These are phyloP conservation scores for Pantherophis vulpinus DNA, from an alignment of 2,797 vertebrate genomes.

Conservation along the genomic window DNA sequence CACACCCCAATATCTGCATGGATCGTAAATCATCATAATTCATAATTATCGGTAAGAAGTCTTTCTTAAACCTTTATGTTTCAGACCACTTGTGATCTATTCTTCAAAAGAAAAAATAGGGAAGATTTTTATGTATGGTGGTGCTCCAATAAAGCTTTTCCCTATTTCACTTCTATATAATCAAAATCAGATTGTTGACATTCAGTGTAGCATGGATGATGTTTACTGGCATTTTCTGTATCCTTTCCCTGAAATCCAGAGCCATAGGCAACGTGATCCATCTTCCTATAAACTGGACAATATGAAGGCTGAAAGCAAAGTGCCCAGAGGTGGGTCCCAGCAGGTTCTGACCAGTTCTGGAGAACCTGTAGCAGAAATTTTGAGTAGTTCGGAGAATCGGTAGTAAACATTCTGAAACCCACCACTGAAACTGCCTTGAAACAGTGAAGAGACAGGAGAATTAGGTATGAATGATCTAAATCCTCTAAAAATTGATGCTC, in stretches of 20 bases:
- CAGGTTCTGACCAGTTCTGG: no score
- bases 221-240: background rate
- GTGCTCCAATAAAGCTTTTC: background rate
- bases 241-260: background rate
- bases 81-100: background rate
- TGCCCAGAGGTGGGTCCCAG: no score
- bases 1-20: background rate
- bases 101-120: background rate
- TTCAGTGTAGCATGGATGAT: no score
- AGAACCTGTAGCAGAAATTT: no score
- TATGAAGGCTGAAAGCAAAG: background rate
- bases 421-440: no score
- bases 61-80: background rate
- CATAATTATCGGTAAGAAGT: background rate
- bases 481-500: background rate
- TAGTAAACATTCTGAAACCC: no score
- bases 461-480: background rate
- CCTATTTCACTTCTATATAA: background rate
- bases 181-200: background rate
- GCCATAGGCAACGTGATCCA: background rate
- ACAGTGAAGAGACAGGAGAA: background rate
- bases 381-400: no score
- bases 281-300: background rate
- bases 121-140: background rate
- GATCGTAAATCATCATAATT: background rate